Evolutionary conservation across 2,888 invertebrate species (phyloP).

Genomic region (Pyrrhosoma nymphula): DNA sequence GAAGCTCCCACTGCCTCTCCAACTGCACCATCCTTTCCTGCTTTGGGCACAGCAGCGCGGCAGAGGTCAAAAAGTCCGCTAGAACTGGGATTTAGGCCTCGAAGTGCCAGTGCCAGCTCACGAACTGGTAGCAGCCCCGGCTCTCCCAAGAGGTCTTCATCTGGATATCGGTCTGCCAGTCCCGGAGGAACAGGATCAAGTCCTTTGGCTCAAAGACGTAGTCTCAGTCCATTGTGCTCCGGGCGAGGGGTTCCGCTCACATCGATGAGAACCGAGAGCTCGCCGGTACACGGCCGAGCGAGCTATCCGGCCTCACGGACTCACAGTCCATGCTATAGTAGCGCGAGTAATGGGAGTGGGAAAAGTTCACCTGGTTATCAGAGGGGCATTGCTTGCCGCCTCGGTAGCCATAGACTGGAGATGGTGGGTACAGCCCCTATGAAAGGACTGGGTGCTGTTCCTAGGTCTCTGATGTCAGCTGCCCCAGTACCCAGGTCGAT

Average conservation of each 20-base stretch:
- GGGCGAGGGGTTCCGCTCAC: slow-evolving; percentile 37
- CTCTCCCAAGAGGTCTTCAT: slow-evolving; percentile 58
- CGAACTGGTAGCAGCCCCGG: slow-evolving; percentile 68
- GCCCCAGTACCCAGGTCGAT: slow-evolving; percentile 17
- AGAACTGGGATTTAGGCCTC: slow-evolving; percentile 70
- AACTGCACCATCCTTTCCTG: slow-evolving; percentile 53
- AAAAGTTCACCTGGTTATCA: slow-evolving; percentile 71
- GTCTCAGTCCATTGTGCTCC: slow-evolving; percentile 54
- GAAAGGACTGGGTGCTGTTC: slow-evolving; percentile 47
- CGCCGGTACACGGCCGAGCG: slow-evolving; percentile 69
- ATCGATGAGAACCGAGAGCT: slow-evolving; percentile 53
- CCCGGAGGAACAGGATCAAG: slow-evolving; percentile 70
- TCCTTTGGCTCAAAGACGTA: slow-evolving; percentile 70
- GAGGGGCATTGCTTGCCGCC: slow-evolving; percentile 67
- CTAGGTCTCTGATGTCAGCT: slow-evolving; percentile 49
- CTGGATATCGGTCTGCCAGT: slow-evolving; percentile 56
- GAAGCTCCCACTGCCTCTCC: slow-evolving; percentile 52
- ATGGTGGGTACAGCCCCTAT: slow-evolving; percentile 36
- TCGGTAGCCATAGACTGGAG: slow-evolving; percentile 68
- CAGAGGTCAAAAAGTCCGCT: slow-evolving; percentile 67
- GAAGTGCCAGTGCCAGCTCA: slow-evolving; percentile 71
- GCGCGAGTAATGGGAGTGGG: slow-evolving; percentile 71
- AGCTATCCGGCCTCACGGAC: slow-evolving; percentile 71
- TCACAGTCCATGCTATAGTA: slow-evolving; percentile 71
- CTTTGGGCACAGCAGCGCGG: slow-evolving; percentile 42